Evolutionary conservation across 92 coral and sea anemone species (phyloP).

Genomic region (Isaurus tuberculatus): DNA sequence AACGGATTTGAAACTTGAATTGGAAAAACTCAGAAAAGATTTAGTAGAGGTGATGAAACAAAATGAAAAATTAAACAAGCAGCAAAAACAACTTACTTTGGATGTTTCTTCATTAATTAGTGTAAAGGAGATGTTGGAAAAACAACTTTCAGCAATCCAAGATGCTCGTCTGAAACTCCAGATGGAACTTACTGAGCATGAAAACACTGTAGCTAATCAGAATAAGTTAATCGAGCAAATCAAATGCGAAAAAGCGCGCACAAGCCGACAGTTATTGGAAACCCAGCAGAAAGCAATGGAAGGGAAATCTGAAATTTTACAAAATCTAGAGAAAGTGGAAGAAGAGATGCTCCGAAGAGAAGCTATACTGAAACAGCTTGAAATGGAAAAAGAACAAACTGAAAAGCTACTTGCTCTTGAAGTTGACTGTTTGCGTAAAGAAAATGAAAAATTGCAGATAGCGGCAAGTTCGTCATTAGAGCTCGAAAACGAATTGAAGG

Average conservation of each 20-base stretch:
- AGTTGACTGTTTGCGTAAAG: slow-evolving; percentile 64
- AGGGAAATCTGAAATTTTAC: slow-evolving; percentile 79
- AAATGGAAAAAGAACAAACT: slow-evolving; percentile 65
- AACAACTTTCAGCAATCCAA: slow-evolving; percentile 70
- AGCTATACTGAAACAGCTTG: slow-evolving; percentile 60
- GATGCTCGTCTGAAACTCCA: slow-evolving; percentile 83
- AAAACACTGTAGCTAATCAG: slow-evolving; percentile 64
- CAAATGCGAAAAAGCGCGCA: slow-evolving; percentile 78
- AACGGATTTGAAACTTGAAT: slow-evolving; percentile 56
- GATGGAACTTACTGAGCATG: slow-evolving; percentile 70
- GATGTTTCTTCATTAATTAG: slow-evolving; percentile 71
- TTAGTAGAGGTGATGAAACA: slow-evolving; percentile 55
- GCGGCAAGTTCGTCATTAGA: slow-evolving; percentile 54
- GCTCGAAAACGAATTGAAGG: slow-evolving; percentile 65
- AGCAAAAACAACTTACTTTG: slow-evolving; percentile 60
- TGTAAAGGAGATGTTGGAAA: slow-evolving; percentile 76
- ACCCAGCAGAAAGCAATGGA: slow-evolving; percentile 80
- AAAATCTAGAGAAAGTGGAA: slow-evolving; percentile 82
- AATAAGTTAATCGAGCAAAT: slow-evolving; percentile 66
- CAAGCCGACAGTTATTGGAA: slow-evolving; percentile 70
- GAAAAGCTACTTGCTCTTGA: slow-evolving; percentile 61
- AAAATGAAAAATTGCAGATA: slow-evolving; percentile 62
- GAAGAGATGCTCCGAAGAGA: slow-evolving; percentile 69
- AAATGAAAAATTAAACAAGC: slow-evolving; percentile 58
- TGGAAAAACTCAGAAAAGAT: slow-evolving; percentile 50